These are phyloP conservation scores for Bagarius yarrelli DNA, from an alignment of 2,113 vertebrate species.

Conservation along the genomic window DNA sequence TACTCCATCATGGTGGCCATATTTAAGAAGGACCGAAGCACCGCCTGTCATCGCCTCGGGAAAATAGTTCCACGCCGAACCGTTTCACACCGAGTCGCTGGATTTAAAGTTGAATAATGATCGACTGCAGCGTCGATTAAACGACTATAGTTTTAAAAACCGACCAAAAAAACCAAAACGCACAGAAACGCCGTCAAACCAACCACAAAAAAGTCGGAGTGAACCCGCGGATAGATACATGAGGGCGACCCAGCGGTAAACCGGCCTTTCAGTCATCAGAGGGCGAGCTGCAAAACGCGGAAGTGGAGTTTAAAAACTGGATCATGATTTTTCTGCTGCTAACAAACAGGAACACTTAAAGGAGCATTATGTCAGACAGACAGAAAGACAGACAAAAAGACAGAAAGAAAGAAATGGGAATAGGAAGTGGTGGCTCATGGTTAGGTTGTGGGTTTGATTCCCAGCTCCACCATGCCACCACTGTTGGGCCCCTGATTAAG, in stretches of 20 bases:
- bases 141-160: not conserved
- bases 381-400: no score
- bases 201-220: conserved; percentile 66
- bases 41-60: conserved; percentile 69
- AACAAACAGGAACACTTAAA: not conserved
- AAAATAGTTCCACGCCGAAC: conserved; percentile 66
- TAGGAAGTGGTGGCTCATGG: no score
- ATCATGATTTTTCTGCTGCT: not conserved
- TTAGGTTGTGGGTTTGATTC: no score
- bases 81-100: not conserved
- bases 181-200: not conserved
- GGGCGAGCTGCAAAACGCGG: conserved; percentile 57
- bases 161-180: not conserved
- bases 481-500: no score
- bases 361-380: not conserved
- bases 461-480: no score
- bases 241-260: conserved; percentile 61
- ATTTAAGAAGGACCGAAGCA: conserved; percentile 77
- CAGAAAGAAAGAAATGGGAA: no score
- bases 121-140: not conserved
- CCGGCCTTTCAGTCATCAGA: conserved; percentile 65
- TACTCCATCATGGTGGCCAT: conserved; percentile 82
- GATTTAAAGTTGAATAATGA: not conserved
- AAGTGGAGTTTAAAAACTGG: conserved; percentile 55
- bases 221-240: conserved; percentile 72